A percentile compares a stretch with the other conserved stretches of the same genome.
Conservation (phyloP, 2,797 vertebrate genomes). For the Threskiornis aethiopicus region DNA sequence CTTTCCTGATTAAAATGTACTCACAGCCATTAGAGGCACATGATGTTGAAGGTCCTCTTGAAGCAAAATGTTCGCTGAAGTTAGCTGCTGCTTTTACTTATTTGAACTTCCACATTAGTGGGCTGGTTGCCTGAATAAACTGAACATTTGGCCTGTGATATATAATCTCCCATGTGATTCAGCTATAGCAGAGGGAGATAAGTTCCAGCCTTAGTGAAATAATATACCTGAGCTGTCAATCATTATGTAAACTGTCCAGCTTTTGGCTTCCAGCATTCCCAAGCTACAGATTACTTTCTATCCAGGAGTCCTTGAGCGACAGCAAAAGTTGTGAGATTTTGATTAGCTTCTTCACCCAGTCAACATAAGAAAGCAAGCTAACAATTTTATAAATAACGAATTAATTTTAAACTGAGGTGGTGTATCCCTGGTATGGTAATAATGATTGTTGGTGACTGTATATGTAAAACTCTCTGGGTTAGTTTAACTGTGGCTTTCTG, state of each 20-base stretch:
- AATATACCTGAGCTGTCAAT: neutral
- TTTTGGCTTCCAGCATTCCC: neutral
- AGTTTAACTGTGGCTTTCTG: neutral
- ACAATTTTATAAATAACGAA: neutral
- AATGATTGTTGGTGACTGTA: neutral
- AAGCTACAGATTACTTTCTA: neutral
- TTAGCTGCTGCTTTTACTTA: neutral
- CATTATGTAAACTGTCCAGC: neutral
- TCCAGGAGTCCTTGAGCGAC: neutral
- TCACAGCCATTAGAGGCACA: neutral
- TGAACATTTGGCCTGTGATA: neutral
- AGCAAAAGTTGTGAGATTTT: neutral
- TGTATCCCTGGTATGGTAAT: neutral
- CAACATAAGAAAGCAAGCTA: neutral
- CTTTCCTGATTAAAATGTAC: neutral
- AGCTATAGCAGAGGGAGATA: neutral
- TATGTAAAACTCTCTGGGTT: neutral
- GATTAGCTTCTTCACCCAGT: neutral
- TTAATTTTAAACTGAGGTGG: neutral
- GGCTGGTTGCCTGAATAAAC: neutral
- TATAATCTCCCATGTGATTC: neutral
- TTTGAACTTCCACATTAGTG: neutral
- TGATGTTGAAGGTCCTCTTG: neutral
- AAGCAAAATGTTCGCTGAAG: neutral
- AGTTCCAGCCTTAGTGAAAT: neutral